phyloP scores from a whole-genome alignment of 2,113 vertebrate genomes.

The Gallinago jamesoni region DNA sequence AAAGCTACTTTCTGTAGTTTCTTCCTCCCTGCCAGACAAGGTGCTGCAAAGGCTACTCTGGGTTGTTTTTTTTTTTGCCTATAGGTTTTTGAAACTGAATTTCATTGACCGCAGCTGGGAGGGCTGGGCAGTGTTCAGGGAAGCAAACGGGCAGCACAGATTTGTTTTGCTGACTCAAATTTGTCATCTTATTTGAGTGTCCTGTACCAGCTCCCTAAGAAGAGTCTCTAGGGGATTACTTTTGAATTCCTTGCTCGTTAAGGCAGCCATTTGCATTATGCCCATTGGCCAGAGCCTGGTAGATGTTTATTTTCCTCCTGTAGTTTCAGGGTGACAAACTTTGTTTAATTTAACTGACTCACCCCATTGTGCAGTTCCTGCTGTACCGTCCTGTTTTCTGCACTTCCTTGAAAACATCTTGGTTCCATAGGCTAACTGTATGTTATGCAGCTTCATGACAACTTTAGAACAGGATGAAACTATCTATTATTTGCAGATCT shows the following conservation, averaged over 20 bases:
- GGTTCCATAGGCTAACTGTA: not conserved
- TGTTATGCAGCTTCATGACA: not conserved
- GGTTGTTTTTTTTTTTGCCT: not conserved
- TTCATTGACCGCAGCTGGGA: not conserved
- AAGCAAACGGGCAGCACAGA: not conserved
- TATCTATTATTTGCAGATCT: not conserved
- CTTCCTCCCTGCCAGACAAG: not conserved
- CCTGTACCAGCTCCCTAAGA: not conserved
- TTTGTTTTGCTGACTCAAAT: not conserved
- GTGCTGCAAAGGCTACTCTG: not conserved
- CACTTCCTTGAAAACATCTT: not conserved
- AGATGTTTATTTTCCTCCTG: not conserved
- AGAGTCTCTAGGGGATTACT: not conserved
- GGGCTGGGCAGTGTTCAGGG: not conserved
- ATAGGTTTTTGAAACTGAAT: not conserved
- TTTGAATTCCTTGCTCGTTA: not conserved
- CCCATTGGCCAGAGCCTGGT: not conserved
- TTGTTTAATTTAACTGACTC: not conserved
- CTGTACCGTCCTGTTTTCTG: not conserved
- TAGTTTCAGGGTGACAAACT: constrained; percentile 19
- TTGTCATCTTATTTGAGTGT: not conserved
- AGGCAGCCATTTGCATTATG: not conserved
- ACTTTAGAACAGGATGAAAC: not conserved
- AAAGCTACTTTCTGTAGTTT: not conserved
- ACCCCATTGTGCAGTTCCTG: not conserved